Evolutionary conservation across 1,140 invertebrate species (phyloP).

Genomic region (Trypoxylus dichotomus): DNA sequence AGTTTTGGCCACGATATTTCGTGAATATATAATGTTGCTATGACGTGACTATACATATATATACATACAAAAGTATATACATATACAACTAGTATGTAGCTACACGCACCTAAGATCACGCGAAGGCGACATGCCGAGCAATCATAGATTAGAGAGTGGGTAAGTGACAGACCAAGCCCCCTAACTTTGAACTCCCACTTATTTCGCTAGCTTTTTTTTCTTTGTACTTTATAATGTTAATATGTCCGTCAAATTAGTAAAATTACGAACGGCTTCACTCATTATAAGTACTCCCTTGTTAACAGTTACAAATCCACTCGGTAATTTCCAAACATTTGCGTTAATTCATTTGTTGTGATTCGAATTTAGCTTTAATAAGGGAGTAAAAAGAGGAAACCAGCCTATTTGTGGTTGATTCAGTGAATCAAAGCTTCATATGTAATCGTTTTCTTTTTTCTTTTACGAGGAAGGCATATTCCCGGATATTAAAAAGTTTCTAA

Average conservation of each 20-base stretch:
- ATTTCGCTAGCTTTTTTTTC: not conserved
- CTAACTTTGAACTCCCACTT: not conserved
- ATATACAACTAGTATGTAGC: not conserved
- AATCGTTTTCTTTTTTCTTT: slow-evolving; percentile 31
- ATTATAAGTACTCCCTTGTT: no score
- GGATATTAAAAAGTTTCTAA: no score
- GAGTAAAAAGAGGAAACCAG: no score
- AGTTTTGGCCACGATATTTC: not conserved
- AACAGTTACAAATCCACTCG: no score
- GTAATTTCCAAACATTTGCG: no score
- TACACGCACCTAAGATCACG: not conserved
- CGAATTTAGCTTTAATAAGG: no score
- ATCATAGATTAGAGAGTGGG: slow-evolving; percentile 6
- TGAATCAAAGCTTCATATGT: not conserved
- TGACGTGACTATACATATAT: slow-evolving; percentile 1
- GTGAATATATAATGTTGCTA: slow-evolving; percentile 13
- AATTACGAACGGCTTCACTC: no score
- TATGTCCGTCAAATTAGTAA: no score
- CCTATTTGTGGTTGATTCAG: no score
- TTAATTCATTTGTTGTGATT: no score
- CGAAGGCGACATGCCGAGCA: slow-evolving; percentile 13
- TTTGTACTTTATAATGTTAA: no score
- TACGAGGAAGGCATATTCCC: not conserved
- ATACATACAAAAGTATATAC: not conserved
- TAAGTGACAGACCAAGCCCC: not conserved